Evolutionary conservation across 1,140 invertebrate species (phyloP), one percentile per base, ranked within the genome.

Genomic region (Drosophila virilis): DNA sequence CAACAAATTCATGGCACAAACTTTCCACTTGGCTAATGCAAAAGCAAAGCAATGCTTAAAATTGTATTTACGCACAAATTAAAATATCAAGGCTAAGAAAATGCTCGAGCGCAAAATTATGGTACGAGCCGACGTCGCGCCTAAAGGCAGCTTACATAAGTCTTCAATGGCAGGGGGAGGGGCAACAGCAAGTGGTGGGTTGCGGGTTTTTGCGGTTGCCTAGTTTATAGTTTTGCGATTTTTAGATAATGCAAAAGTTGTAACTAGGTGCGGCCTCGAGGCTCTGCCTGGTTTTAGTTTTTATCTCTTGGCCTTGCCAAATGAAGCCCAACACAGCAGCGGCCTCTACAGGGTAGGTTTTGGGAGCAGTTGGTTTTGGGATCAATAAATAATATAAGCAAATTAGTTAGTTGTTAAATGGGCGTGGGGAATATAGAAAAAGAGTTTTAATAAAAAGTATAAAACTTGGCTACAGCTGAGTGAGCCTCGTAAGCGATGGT

Each of bases 21-120:
- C 68, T 86, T 86, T 88, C 45, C 66, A 71, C 66, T 67, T 48
- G 64, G 70, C 70, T 78, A 82, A 86, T 80, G 70, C 75, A 78
- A 71, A 86, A 74, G 75, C 78, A 88, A 82, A 81, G 76, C 73
- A 89, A 88, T 89, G 86, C 73, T 76, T 73, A 83, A 88, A 46
- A 88, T 83, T 78, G 71, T 89, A 88, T 88, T 77, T 83, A 88
- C 84, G 83, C 83, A 88, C 78, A 85, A 86, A 88, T 86, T 88
- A 86, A 68, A 86, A 83, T 76, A 82, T 88, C 78, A 75, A 78
- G 76, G 80, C 61, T 48, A 64, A 67, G 46, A 15, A 59, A 35
- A 78, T 86, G 54, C 68, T 71, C 64, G 61, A 81, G 22, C 60
- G 9, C 45, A 77, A 75, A 84, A 82, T 86, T 86, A 78, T 78